Evolutionary conservation across 1,140 invertebrate species (phyloP), one percentile per base, ranked within the genome.

Genomic region (Solenopsis invicta): DNA sequence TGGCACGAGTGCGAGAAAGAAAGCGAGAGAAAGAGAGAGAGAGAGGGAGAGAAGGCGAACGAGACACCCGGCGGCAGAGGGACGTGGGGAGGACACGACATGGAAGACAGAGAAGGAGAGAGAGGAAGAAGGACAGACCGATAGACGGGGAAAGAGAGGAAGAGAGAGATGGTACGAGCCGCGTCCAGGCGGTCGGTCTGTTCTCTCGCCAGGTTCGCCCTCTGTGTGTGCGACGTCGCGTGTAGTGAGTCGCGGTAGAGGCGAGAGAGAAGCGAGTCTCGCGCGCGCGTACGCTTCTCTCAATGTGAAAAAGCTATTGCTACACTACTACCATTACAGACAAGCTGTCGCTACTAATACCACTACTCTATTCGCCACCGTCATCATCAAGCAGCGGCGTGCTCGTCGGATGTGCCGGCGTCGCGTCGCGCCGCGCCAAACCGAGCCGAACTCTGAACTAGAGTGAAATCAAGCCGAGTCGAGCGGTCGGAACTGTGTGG

Each of bases 61-160:
- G 80, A 82, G 67, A 74, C 67, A 82, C 67, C 78, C 80, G 92
- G 93, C 93, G 93, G 93, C 93, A 93, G 93, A 93, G 92, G 89
- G 91, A 50, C 21, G 52, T 21, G 34, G 78, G 29, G 37, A 24
- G 80, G 10, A n/a, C 29, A 29, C 37, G 50, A 29, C 9, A 59
- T 61, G 77, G 64, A 71, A 74, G 64, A 72, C 62, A 34, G 85
- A 71, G 52, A 69, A 52, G 54, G 76, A 48, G 61, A 78, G 75
- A 86, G 59, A 41, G 75, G 80, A 10, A 75, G 61, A 69, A 69
- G 48, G 66, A 69, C 5, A 50, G 66, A 29, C n/a, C 13, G 41
- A 69, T 48, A 24, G 41, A 48, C 13, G 41, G 21, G 45, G 66
- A 69, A 69, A 77, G 45, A 75, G 85, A 81, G 48, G 50, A 45